A percentile compares a stretch with the other conserved stretches of the same genome.
Evolutionary conservation across 2,113 vertebrate species (phyloP).

Genomic region (Aegithalos caudatus): DNA sequence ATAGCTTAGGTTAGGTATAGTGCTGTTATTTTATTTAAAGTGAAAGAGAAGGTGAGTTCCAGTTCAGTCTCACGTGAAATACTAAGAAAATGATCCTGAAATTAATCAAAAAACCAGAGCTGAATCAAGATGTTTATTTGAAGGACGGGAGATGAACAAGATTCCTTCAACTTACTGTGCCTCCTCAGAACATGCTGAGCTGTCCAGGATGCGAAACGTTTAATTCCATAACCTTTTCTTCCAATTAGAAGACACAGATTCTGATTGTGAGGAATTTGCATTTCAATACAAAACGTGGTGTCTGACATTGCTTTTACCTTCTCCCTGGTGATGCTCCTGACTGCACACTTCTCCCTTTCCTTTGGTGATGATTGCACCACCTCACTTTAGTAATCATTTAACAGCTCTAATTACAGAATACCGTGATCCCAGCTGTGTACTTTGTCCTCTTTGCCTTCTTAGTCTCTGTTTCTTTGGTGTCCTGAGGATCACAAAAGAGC

Average conservation of each 20-base stretch:
- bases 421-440: constrained; percentile 55
- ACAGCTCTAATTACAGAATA: constrained; percentile 65
- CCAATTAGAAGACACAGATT: background rate
- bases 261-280: constrained; percentile 33
- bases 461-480: background rate
- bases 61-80: background rate
- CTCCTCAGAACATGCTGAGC: constrained; percentile 3
- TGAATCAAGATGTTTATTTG: background rate
- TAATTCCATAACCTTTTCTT: constrained; percentile 27
- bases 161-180: background rate
- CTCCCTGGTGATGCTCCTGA: background rate
- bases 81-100: background rate
- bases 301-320: constrained; percentile 38
- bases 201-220: background rate
- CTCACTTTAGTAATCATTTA: constrained; percentile 57
- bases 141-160: background rate
- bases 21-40: background rate
- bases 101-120: background rate
- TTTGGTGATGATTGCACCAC: constrained; percentile 47
- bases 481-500: background rate
- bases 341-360: background rate
- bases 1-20: background rate
- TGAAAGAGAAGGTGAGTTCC: background rate
- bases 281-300: background rate
- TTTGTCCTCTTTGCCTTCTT: constrained; percentile 68